Conservation (phyloP, 2,113 vertebrate species). For the Struthio camelus region DNA sequence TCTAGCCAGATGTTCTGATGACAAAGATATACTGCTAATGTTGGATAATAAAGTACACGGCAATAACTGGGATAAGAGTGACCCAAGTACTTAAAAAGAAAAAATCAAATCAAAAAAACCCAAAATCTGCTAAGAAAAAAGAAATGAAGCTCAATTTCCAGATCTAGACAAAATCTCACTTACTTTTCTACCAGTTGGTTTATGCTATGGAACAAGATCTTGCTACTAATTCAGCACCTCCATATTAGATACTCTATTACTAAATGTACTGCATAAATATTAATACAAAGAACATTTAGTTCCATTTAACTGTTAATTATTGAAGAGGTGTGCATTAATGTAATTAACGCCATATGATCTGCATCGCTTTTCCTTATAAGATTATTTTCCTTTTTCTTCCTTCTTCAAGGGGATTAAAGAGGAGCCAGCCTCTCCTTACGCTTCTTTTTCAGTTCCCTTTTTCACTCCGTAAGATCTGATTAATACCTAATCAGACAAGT, state of each 20-base stretch:
- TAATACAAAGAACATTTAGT: conserved; percentile 65
- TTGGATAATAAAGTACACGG: conserved; percentile 51
- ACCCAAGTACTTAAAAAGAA: conserved; percentile 39
- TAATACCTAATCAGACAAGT: conserved; percentile 77
- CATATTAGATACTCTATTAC: conserved; percentile 63
- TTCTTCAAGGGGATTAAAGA: conserved; percentile 66
- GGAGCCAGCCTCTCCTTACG: conserved; percentile 87
- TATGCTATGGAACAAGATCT: conserved; percentile 61
- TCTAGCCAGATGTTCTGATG: conserved; percentile 37
- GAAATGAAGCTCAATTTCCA: conserved; percentile 66
- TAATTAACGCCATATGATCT: neutral
- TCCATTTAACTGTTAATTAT: conserved; percentile 43
- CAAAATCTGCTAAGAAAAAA: conserved; percentile 28
- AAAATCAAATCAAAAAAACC: neutral
- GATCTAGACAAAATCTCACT: conserved; percentile 57
- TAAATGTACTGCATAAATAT: conserved; percentile 75
- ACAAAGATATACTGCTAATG: conserved; percentile 21
- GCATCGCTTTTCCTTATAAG: conserved; percentile 30
- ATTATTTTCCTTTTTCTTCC: conserved; percentile 20
- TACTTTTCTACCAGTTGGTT: conserved; percentile 56
- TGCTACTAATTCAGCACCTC: conserved; percentile 72
- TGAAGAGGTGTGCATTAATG: conserved; percentile 57
- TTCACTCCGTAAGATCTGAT: conserved; percentile 72
- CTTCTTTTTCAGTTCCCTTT: conserved; percentile 70
- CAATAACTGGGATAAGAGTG: conserved; percentile 60